Evolutionary conservation across 2,888 invertebrate genomes (phyloP).

Genomic region (Gnatocerus cornutus): DNA sequence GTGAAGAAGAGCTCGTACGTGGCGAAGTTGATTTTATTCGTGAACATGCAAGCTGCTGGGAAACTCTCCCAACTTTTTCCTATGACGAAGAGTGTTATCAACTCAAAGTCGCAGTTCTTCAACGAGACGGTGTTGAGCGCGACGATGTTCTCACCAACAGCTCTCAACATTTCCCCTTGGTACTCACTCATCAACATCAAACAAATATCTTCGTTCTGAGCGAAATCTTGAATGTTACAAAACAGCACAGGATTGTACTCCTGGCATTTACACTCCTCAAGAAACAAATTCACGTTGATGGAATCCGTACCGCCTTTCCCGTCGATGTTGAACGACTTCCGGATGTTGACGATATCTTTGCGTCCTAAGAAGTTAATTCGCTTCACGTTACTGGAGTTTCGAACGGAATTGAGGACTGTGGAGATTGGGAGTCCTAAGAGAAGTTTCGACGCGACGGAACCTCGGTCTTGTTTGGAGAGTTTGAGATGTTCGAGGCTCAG

Average conservation of each 20-base stretch:
- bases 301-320: constrained; percentile 17
- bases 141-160: constrained; percentile 18
- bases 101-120: constrained; percentile 41
- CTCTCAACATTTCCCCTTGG: constrained; percentile 36
- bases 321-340: constrained; percentile 39
- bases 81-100: constrained; percentile 43
- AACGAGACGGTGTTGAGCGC: constrained; percentile 28
- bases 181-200: constrained; percentile 40
- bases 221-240: constrained; percentile 19
- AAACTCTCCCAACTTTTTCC: constrained; percentile 30
- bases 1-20: constrained; percentile 39
- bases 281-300: constrained; percentile 30
- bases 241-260: constrained; percentile 36
- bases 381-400: constrained; percentile 34
- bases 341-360: constrained; percentile 45
- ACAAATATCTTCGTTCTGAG: constrained; percentile 22
- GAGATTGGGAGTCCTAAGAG: constrained; percentile 42
- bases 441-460: constrained; percentile 46
- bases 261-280: constrained; percentile 26
- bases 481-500: constrained; percentile 45
- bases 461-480: constrained; percentile 48
- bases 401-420: constrained; percentile 40
- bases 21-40: constrained; percentile 10
- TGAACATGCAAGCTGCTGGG: constrained; percentile 47
- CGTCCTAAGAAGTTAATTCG: constrained; percentile 39